These are phyloP conservation scores for Hylaea fasciaria DNA, from an alignment of 2,888 invertebrate genomes.

Conservation along the genomic window DNA sequence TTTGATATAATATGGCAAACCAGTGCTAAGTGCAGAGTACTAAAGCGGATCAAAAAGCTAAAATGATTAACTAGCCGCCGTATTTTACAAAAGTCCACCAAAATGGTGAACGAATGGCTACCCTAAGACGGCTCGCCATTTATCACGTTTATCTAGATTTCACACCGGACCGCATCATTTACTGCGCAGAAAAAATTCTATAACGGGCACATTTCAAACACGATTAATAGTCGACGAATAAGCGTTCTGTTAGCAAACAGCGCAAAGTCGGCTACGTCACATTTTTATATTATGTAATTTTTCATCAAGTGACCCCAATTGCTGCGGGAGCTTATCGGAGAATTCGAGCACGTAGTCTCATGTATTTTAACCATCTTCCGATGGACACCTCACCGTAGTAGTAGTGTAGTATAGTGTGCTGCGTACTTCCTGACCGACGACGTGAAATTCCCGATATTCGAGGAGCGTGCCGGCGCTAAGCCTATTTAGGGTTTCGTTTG, in stretches of 20 bases:
- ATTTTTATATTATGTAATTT: slow-evolving; percentile 36
- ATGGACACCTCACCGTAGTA: slow-evolving; percentile 14
- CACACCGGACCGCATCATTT: slow-evolving; percentile 68
- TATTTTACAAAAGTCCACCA: slow-evolving; percentile 61
- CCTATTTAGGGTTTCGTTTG: slow-evolving; percentile 40
- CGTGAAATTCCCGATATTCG: slow-evolving; percentile 30
- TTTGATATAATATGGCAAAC: no score
- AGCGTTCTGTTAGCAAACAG: slow-evolving; percentile 35
- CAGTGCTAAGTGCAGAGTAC: no score
- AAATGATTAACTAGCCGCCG: slow-evolving; percentile 18
- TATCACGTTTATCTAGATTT: slow-evolving; percentile 76
- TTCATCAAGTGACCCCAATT: slow-evolving; percentile 35
- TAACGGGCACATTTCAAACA: slow-evolving; percentile 60
- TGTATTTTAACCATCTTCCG: slow-evolving; percentile 24
- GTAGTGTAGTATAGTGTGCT: slow-evolving; percentile 32
- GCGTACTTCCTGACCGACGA: slow-evolving; percentile 18
- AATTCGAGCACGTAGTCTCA: slow-evolving; percentile 27
- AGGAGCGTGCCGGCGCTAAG: slow-evolving; percentile 25
- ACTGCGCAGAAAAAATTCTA: slow-evolving; percentile 59
- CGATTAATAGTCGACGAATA: slow-evolving; percentile 51
- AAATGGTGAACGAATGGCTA: slow-evolving; percentile 61
- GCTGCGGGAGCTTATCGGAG: slow-evolving; percentile 12
- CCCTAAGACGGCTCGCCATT: slow-evolving; percentile 66
- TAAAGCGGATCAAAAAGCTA: no score
- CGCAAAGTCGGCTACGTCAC: slow-evolving; percentile 10